Percentiles rank a stretch among this genome's conserved stretches.
Evolutionary conservation across 2,797 vertebrate species (phyloP).

Genomic region (Alcedo atthis): DNA sequence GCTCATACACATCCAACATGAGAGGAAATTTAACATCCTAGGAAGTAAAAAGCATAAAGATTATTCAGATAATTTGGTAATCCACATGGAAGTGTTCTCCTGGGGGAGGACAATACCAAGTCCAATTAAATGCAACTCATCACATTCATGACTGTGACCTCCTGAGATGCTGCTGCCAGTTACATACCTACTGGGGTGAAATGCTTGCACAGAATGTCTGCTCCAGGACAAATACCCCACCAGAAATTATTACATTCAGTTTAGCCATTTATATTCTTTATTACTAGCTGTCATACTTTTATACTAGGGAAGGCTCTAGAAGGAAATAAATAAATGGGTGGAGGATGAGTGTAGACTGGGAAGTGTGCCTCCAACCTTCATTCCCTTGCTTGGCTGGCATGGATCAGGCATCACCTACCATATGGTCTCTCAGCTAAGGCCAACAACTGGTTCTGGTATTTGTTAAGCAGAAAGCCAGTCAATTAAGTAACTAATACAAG

Average conservation of each 20-base stretch:
- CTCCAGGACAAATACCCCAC: background rate
- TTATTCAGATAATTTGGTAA: background rate
- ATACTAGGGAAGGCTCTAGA: background rate
- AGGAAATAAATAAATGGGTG: background rate
- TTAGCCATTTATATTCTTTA: background rate
- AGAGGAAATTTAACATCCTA: slow-evolving; percentile 99
- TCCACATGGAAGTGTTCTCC: background rate
- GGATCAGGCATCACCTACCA: background rate
- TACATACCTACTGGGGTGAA: background rate
- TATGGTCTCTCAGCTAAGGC: background rate
- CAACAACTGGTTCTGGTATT: background rate
- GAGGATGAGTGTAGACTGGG: background rate
- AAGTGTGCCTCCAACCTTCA: background rate
- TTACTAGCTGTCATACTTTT: background rate
- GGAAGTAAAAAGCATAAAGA: background rate
- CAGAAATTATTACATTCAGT: background rate
- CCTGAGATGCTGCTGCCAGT: background rate
- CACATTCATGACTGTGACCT: background rate
- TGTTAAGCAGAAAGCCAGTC: background rate
- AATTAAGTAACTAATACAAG: background rate
- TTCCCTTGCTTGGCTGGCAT: background rate
- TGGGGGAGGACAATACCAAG: background rate
- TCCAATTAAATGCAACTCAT: background rate
- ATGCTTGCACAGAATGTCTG: background rate
- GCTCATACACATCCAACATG: slow-evolving; percentile 96